Evolutionary conservation across 2,113 vertebrate species (phyloP).

Genomic region (Anolis sagrei): DNA sequence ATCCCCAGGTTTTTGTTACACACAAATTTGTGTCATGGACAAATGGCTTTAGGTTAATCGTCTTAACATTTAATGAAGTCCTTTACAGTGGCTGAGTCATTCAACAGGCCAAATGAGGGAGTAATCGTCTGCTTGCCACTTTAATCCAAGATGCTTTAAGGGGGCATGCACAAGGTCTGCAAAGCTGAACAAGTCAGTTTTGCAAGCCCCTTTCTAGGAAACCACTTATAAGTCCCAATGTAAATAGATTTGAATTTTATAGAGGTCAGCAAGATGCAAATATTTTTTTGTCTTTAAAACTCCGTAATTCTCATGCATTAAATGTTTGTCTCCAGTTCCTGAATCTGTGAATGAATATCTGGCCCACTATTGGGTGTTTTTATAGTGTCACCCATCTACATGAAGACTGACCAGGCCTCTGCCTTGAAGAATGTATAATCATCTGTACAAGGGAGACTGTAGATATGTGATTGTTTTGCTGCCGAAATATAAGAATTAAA

Average conservation of each 20-base stretch:
- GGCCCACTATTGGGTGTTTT: not conserved
- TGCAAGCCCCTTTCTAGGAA: not conserved
- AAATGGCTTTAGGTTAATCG: not conserved
- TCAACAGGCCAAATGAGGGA: not conserved
- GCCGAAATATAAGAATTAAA: too few relatives aligned
- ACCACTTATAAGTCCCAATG: not conserved
- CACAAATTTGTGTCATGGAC: not conserved
- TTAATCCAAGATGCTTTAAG: not conserved
- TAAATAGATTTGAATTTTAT: not conserved
- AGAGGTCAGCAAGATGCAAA: not conserved
- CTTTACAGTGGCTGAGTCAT: not conserved
- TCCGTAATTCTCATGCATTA: not conserved
- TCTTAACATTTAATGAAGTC: not conserved
- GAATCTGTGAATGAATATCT: not conserved
- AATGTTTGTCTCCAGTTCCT: not conserved
- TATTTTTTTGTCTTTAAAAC: too few relatives aligned
- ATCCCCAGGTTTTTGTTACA: not conserved
- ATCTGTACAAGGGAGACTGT: too few relatives aligned
- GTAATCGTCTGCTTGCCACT: not conserved
- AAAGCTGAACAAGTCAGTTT: not conserved
- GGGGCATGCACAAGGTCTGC: not conserved
- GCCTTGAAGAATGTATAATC: too few relatives aligned
- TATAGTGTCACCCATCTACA: not conserved
- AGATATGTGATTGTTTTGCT: not conserved
- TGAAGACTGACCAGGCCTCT: too few relatives aligned